Base-by-base conservation (phyloP, 92 coral and sea anemone genomes). In the Phenganax marumi region DNA sequence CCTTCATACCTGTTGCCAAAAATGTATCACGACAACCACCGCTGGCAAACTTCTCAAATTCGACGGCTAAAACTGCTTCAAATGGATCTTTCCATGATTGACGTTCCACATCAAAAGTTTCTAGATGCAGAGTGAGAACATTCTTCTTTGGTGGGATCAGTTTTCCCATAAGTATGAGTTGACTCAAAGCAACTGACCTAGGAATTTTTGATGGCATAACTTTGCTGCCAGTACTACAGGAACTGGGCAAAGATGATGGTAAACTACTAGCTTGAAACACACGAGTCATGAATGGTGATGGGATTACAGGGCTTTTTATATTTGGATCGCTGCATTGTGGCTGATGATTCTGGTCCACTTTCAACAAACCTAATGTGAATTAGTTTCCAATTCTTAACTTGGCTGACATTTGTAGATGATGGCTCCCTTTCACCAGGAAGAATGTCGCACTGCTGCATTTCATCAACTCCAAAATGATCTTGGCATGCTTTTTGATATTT, bases 381-480 rank as follows among this genome's bases (percentile, higher is more conserved):
- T 0, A 87, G 75, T 39, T 87, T 84, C 88, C 90, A 88, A 50
- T 85, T 85, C 53, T 85, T 50, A 3, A 85, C 79, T 39, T 88
- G 84, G 50, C 68, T 74, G 1, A n/a, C 80, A 12, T 62, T 82
- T 2, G 89, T 80, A 21, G 17, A 85, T 3, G 89, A 85, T 12
- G 91, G 91, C 0, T 86, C 86, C 17, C 76, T 76, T 52, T 85
- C 86, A 0, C 88, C 91, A 21, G 84, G 88, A 24, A 85, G 68
- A 10, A 72, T 72, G 12, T 85, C 84, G 76, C 91, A 75, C 49
- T 85, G 77, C 16, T 50, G 50, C 11, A 14, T 17, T 6, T 71
- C 56, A 23, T 71, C 56, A 46, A 71, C 24, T 22, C 77, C 56
- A 50, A 71, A 71, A 48, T 71, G 77, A 46, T 71, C 56, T 54